Conservation (phyloP, 2,797 vertebrate genomes). For the Ctenosaura bakeri region DNA sequence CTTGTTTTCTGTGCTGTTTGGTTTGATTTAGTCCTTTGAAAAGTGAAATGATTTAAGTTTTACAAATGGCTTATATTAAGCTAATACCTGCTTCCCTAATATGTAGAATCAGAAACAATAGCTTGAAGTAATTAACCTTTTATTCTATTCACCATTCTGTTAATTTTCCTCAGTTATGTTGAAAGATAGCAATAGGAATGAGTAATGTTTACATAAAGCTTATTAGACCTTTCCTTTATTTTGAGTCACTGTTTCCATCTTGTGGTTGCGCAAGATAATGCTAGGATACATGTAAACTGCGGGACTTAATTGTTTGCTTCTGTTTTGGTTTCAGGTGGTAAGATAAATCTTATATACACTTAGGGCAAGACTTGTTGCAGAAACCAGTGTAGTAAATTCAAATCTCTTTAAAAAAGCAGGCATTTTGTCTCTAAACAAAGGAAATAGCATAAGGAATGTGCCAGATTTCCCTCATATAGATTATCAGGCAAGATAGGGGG, state of each 20-base stretch:
- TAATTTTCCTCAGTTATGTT: conserved; percentile 10
- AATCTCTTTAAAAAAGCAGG: not conserved
- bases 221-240: conserved; percentile 27
- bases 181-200: not conserved
- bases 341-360: not conserved
- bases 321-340: not conserved
- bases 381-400: not conserved
- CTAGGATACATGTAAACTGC: not conserved
- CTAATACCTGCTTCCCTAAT: conserved; percentile 40
- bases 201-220: not conserved
- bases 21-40: not conserved
- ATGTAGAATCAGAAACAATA: not conserved
- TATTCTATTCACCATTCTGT: not conserved
- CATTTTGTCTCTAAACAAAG: no score
- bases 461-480: not conserved
- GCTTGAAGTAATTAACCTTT: conserved; percentile 20
- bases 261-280: conserved; percentile 51
- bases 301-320: not conserved
- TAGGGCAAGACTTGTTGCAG: not conserved
- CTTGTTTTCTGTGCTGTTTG: not conserved
- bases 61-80: conserved; percentile 34
- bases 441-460: not conserved
- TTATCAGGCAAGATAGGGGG: no score
- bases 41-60: conserved; percentile 26
- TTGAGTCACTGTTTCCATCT: conserved; percentile 68